Percentiles rank a stretch among this genome's conserved stretches.
phyloP scores from a whole-genome alignment of 2,888 invertebrate genomes.

The Tenthredo mesomela region DNA sequence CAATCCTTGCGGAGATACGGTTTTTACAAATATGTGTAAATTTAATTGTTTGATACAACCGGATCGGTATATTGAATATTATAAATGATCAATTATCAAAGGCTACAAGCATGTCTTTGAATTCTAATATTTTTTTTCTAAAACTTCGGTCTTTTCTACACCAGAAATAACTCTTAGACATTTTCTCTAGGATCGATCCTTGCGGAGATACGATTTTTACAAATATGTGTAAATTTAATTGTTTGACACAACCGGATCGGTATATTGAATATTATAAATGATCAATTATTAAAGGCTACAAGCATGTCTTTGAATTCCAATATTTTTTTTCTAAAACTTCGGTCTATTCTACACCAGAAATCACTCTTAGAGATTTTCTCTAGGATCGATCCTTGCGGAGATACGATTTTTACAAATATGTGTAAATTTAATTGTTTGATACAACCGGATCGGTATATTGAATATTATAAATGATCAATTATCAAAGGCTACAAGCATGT shows the following conservation, averaged over 20 bases:
- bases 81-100: neutral
- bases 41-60: neutral
- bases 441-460: neutral
- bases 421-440: neutral
- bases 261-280: neutral
- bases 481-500: neutral
- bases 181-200: neutral
- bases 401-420: neutral
- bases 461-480: neutral
- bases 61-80: neutral
- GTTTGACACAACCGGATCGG: neutral
- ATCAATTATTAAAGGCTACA: neutral
- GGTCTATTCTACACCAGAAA: neutral
- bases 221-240: neutral
- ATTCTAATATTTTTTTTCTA: neutral
- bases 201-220: neutral
- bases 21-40: neutral
- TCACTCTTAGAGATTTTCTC: neutral
- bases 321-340: neutral
- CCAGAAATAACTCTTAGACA: neutral
- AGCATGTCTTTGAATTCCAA: neutral
- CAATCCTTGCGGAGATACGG: neutral
- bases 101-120: neutral
- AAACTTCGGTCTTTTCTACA: neutral
- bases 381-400: neutral